A percentile compares a stretch with the other conserved stretches of the same genome.
Evolutionary conservation across 2,888 invertebrate species (phyloP).

Genomic region (Unio pictorum): DNA sequence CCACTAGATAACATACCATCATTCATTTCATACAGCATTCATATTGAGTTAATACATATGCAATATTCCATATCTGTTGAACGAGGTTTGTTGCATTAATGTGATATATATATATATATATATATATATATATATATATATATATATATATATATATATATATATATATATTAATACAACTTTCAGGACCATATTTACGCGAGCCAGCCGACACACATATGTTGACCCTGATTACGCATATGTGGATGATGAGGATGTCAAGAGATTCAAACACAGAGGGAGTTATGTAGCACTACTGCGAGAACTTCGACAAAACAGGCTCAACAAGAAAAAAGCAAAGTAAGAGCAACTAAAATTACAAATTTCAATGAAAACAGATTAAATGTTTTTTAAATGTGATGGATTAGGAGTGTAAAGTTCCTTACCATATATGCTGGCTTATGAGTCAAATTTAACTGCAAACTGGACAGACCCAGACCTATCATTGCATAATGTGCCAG

Average conservation of each 20-base stretch:
- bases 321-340: conserved; percentile 52
- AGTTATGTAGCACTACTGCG: conserved; percentile 61
- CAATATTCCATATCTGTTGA: neutral
- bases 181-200: conserved; percentile 68
- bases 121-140: neutral
- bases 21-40: no score
- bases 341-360: conserved; percentile 20
- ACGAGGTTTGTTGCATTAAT: neutral
- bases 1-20: no score
- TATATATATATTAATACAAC: neutral
- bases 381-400: neutral
- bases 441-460: no score
- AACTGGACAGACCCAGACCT: no score
- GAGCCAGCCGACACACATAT: conserved; percentile 64
- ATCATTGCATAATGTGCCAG: no score
- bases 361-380: neutral
- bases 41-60: no score
- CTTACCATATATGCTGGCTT: no score
- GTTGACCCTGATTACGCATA: conserved; percentile 70
- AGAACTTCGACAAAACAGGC: conserved; percentile 55
- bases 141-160: neutral
- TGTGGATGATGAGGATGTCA: conserved; percentile 60
- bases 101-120: neutral
- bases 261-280: conserved; percentile 54
- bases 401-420: no score